Base-by-base conservation (phyloP, 37 sponge, comb jelly and placozoan species). In the Halisarca cf. caerulea region DNA sequence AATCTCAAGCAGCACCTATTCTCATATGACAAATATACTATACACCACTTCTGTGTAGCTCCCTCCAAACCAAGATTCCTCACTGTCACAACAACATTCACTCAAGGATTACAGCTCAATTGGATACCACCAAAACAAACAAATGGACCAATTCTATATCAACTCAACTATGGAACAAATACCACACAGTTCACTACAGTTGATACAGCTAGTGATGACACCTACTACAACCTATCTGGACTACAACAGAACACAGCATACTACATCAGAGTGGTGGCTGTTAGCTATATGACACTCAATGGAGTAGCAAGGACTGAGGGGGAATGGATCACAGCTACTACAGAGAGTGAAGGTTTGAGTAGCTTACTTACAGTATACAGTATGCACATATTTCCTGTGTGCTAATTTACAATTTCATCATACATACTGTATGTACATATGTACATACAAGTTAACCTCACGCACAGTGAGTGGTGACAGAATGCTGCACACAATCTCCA, bases 191-290 rank as follows among this genome's bases (percentile, higher is more conserved):
- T 69, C 36, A 69, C 33, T 5, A 69, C 71, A 35, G 36, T 15
- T 3, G 2, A 69, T 21, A 30, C 71, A 30, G 2, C 20, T 23
- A 69, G 36, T 15, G 2, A 11, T 8, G 36, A 35, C 33, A 69
- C 71, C 33, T 15, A 69, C 71, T 69, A 35, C 71, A 69, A 69
- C 71, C 36, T 69, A 28, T 34, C 71, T 34, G 71, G 71, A 69
- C 71, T 69, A 21, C 36, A 69, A 7, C 36, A 69, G 4, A 34
- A 34, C 33, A 69, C 37, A 4, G 1, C 35, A 3, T 69, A 69
- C 71, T 15, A 69, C 71, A 69, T 69, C 36, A 69, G 36, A 69
- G 71, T 69, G 33, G 24, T 28, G 32, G 71, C 36, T 3, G 8
- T 69, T 20, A 69, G 32, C 36, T 4, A 21, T 2, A 30, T 28